phyloP scores from a whole-genome alignment of 92 coral and sea anemone genomes.

The Nematostella vectensis region DNA sequence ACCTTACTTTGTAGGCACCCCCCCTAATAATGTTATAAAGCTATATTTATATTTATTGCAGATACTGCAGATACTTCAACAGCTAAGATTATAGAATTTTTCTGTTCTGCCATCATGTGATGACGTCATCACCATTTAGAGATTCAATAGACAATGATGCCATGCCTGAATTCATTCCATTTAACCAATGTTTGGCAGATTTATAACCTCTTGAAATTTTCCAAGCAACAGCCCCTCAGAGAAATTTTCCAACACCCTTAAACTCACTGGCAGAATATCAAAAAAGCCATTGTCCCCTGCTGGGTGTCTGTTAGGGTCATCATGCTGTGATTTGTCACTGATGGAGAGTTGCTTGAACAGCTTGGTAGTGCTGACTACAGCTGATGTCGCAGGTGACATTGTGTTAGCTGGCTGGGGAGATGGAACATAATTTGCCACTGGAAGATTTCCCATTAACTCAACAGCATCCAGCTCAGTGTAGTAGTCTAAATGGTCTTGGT shows the following conservation, averaged over 20 bases:
- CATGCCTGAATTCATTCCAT: too few species aligned
- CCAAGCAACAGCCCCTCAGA: too few species aligned
- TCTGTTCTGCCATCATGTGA: too few species aligned
- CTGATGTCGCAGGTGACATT: background rate
- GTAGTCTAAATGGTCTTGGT: slow-evolving; percentile 75
- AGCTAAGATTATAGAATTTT: too few species aligned
- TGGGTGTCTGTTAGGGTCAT: slow-evolving; percentile 7
- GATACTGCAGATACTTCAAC: too few species aligned
- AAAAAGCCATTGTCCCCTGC: slow-evolving; percentile 50
- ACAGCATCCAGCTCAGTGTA: slow-evolving; percentile 98
- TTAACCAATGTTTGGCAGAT: too few species aligned
- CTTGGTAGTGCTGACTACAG: slow-evolving; percentile 23
- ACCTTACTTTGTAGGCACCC: too few species aligned
- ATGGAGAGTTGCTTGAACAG: slow-evolving; percentile 56
- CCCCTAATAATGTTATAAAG: too few species aligned
- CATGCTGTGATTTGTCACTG: slow-evolving; percentile 9
- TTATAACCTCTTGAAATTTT: too few species aligned
- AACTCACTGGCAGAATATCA: slow-evolving; percentile 75
- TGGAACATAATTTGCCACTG: slow-evolving; percentile 8
- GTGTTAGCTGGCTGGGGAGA: background rate
- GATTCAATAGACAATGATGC: too few species aligned
- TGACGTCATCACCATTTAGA: too few species aligned
- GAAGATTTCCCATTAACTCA: slow-evolving; percentile 49
- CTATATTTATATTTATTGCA: too few species aligned
- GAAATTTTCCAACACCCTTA: background rate